Evolutionary conservation across 2,113 vertebrate species (phyloP).

Genomic region (Zonotrichia leucophrys): DNA sequence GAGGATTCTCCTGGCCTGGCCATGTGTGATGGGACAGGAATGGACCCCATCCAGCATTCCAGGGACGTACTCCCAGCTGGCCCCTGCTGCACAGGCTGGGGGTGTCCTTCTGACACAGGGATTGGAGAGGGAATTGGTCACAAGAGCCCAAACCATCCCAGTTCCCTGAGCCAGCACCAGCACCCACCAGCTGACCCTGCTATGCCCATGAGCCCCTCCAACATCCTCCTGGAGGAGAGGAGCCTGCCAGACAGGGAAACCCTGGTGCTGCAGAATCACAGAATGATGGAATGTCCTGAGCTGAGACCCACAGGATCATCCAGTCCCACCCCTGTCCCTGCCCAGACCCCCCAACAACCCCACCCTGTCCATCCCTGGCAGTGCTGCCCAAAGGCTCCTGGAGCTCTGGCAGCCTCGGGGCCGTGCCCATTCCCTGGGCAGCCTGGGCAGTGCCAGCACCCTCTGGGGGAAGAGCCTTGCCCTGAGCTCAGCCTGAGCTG

Average conservation of each 20-base stretch:
- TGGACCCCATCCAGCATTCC: neutral
- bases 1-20: neutral
- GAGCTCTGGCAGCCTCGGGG: neutral
- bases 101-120: neutral
- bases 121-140: neutral
- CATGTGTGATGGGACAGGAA: neutral
- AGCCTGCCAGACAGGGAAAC: neutral
- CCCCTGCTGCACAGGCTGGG: neutral
- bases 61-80: neutral
- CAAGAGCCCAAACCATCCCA: neutral
- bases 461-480: neutral
- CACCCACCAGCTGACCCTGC: neutral
- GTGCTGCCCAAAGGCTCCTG: neutral
- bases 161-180: neutral
- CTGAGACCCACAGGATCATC: fast-evolving
- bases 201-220: neutral
- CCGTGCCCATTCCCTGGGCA: neutral
- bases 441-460: neutral
- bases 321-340: neutral
- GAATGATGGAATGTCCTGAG: neutral
- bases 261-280: neutral
- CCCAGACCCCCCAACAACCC: neutral
- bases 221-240: neutral
- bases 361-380: neutral
- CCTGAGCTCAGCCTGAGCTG: neutral